These are phyloP conservation scores for Halichoerus grypus DNA, from an alignment of 2,113 vertebrate genomes.

Conservation along the genomic window DNA sequence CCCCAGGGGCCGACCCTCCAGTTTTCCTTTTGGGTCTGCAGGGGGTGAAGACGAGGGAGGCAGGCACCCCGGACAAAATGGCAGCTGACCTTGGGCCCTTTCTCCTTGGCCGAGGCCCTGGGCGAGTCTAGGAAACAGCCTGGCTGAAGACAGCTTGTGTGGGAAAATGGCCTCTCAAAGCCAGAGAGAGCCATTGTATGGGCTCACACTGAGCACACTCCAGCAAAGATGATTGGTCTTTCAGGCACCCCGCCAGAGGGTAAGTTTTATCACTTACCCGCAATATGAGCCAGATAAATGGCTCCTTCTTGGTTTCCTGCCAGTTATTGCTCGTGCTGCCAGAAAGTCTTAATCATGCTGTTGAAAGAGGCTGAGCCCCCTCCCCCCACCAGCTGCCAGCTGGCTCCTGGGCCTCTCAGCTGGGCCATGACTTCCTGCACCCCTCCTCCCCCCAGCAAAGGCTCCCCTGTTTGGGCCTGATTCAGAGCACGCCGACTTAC, in stretches of 20 bases:
- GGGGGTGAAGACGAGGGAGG: neutral
- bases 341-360: slow-evolving; percentile 84
- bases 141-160: neutral
- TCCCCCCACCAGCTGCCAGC: slow-evolving; percentile 70
- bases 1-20: rapidly evolving
- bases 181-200: neutral
- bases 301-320: slow-evolving; percentile 82
- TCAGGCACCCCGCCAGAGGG: slow-evolving; percentile 55
- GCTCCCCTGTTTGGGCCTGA: neutral
- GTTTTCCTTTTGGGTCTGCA: neutral
- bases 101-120: neutral
- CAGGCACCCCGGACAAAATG: neutral
- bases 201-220: neutral
- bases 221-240: neutral
- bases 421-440: neutral
- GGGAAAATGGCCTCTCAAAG: neutral
- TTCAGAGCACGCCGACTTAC: neutral
- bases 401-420: neutral
- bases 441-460: neutral
- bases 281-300: slow-evolving; percentile 74
- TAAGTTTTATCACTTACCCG: slow-evolving; percentile 74
- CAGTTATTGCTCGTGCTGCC: slow-evolving; percentile 80
- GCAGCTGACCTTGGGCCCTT: neutral
- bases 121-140: neutral
- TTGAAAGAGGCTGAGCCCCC: slow-evolving; percentile 71